Conservation (phyloP, 2,797 vertebrate genomes). For the Anniella stebbinsi region DNA sequence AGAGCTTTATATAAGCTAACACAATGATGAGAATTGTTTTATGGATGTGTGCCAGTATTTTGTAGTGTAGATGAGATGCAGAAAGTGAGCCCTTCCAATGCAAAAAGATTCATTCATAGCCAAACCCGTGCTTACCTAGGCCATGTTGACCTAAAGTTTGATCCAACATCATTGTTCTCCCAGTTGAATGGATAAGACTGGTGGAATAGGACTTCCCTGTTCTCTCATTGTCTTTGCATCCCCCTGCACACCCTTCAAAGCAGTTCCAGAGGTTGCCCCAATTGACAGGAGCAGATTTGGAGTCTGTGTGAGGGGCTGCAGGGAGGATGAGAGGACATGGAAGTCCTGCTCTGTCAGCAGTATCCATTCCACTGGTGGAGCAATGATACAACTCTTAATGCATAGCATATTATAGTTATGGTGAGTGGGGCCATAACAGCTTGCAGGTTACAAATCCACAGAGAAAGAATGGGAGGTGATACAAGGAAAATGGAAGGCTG, state of each 20-base stretch:
- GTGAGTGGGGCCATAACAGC: background rate
- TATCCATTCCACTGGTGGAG: no score
- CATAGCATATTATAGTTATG: no score
- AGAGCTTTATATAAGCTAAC: conserved; percentile 44
- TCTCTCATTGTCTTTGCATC: background rate
- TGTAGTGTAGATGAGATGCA: background rate
- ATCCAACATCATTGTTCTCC: no score
- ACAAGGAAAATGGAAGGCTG: background rate
- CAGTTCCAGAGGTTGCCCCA: no score
- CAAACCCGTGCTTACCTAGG: no score
- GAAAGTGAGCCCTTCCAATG: background rate
- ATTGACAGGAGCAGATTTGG: no score
- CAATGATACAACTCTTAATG: no score
- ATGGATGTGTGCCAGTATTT: background rate
- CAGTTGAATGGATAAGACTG: no score
- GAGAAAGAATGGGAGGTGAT: background rate
- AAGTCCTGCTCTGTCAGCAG: background rate
- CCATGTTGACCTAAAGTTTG: no score
- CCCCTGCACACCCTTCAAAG: background rate
- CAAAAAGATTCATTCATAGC: background rate
- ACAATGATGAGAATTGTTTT: conserved; percentile 21
- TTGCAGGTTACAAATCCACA: background rate
- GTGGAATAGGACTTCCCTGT: background rate
- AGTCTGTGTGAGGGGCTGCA: no score
- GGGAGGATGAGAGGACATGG: no score